Evolutionary conservation across 2,888 invertebrate species (phyloP).

Genomic region (Leptura quadrifasciata): DNA sequence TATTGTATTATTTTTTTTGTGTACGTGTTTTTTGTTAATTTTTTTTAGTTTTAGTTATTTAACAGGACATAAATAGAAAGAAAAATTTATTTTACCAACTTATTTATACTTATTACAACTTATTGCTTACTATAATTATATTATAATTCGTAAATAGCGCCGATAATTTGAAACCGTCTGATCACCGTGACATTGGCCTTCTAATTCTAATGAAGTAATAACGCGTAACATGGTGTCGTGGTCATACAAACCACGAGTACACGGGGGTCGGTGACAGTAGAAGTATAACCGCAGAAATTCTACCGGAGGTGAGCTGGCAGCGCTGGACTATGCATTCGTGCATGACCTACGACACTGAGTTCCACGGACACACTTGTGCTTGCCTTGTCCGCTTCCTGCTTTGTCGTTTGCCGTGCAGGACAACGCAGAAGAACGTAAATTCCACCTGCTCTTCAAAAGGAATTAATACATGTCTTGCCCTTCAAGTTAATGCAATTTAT

Average conservation of each 20-base stretch:
- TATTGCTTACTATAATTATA: too few relatives aligned
- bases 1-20: too few relatives aligned
- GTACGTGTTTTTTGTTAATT: too few relatives aligned
- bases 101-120: too few relatives aligned
- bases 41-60: too few relatives aligned
- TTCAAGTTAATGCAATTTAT: too few relatives aligned
- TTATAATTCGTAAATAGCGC: background rate
- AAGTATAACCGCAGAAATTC: background rate
- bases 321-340: slow-evolving; percentile 27
- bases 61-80: too few relatives aligned
- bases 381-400: slow-evolving; percentile 31
- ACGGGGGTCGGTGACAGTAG: background rate
- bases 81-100: too few relatives aligned
- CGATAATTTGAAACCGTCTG: background rate
- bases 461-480: too few relatives aligned
- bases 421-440: background rate
- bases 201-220: slow-evolving; percentile 26
- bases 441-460: background rate
- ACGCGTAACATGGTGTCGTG: slow-evolving; percentile 12
- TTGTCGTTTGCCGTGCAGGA: slow-evolving; percentile 25
- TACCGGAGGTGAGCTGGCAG: background rate
- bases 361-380: slow-evolving; percentile 27
- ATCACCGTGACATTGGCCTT: slow-evolving; percentile 27
- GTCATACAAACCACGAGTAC: background rate
- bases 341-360: slow-evolving; percentile 34